A percentile compares a stretch with the other conserved stretches of the same genome.
Conservation (phyloP, 1,140 invertebrate species). For the Lethocerus indicus region DNA sequence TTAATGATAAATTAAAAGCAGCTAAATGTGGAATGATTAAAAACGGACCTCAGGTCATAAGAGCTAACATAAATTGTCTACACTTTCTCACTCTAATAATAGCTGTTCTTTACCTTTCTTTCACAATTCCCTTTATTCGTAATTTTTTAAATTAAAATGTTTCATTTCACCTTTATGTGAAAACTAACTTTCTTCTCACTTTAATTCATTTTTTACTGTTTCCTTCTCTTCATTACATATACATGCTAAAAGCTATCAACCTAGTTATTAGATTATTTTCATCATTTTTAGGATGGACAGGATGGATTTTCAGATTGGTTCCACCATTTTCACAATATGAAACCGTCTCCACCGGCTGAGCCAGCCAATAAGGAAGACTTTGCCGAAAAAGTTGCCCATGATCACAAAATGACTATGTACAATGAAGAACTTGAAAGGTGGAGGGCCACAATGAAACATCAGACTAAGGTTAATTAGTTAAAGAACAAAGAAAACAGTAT, state of each 20-base stretch:
- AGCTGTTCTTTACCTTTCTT: no score
- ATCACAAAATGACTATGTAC: conserved; percentile 64
- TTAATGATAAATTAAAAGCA: no score
- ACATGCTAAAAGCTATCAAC: no score
- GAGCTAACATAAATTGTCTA: no score
- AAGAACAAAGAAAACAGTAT: neutral
- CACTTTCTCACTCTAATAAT: no score
- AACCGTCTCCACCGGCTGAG: conserved; percentile 43
- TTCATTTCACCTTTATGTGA: no score
- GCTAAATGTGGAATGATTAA: no score
- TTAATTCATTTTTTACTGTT: conserved; percentile 2
- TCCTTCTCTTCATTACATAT: neutral
- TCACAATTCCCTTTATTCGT: no score
- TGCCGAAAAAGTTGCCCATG: conserved; percentile 72
- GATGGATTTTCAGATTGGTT: conserved; percentile 84
- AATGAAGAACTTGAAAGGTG: conserved; percentile 59
- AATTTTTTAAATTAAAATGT: no score
- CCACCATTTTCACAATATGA: conserved; percentile 57
- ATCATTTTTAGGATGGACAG: conserved; percentile 42
- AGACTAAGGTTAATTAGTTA: conserved; percentile 34
- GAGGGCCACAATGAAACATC: conserved; percentile 42
- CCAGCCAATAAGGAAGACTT: conserved; percentile 44
- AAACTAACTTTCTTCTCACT: neutral
- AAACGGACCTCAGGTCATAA: no score
- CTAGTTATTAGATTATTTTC: neutral